Percentiles rank a stretch among this genome's conserved stretches.
phyloP scores from a whole-genome alignment of 2,888 invertebrate genomes.

The Nomada ferruginata region DNA sequence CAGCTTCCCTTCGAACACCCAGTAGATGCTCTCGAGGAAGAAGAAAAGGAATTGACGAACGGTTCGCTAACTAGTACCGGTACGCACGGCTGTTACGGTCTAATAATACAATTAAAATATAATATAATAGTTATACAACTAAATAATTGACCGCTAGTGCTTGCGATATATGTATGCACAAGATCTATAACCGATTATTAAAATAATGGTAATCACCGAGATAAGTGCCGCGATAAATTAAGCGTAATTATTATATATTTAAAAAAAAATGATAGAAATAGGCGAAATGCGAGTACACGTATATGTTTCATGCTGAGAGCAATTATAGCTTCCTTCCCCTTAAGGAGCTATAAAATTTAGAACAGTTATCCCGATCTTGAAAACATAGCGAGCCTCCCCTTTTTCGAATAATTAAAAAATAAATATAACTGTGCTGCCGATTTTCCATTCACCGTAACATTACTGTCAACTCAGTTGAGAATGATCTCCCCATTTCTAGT shows the following conservation, averaged over 20 bases:
- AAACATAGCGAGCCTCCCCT: neutral
- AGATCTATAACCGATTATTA: conserved; percentile 40
- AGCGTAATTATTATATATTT: conserved; percentile 4
- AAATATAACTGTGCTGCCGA: neutral
- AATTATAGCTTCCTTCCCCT: neutral
- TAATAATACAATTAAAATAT: conserved; percentile 51
- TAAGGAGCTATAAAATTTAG: too few relatives aligned
- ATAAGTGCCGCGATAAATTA: conserved; percentile 29
- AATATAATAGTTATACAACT: conserved; percentile 28
- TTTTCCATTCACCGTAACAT: neutral
- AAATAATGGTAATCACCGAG: conserved; percentile 24
- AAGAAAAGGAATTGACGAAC: conserved; percentile 35
- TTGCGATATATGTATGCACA: conserved; percentile 13
- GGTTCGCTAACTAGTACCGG: conserved; percentile 25
- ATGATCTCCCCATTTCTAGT: too few relatives aligned
- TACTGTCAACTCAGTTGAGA: neutral
- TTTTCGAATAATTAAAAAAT: neutral
- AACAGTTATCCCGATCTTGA: neutral
- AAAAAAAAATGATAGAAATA: neutral
- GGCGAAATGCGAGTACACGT: too few relatives aligned
- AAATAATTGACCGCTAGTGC: conserved; percentile 30
- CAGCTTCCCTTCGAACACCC: neutral
- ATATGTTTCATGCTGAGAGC: conserved; percentile 4
- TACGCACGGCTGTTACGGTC: conserved; percentile 3
- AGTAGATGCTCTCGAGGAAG: neutral